Conservation (phyloP, 2,113 vertebrate genomes). For the Misgurnus mizolepis region DNA sequence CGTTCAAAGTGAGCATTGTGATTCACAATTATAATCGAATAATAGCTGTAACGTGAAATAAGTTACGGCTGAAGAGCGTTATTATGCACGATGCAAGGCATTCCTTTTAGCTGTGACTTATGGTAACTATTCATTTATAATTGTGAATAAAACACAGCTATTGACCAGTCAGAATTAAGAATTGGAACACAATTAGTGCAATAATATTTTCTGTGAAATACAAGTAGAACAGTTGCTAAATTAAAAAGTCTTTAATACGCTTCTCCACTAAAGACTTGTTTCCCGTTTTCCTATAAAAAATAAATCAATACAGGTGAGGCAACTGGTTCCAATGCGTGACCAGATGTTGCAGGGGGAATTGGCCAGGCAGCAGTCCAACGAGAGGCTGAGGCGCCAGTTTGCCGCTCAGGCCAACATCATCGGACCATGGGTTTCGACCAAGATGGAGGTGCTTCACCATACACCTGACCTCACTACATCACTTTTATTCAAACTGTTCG, state of each 20-base stretch:
- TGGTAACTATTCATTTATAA: too few species aligned
- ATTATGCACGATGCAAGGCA: too few species aligned
- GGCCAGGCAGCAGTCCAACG: slow-evolving; percentile 78
- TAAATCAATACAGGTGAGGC: slow-evolving; percentile 66
- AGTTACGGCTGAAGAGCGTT: too few species aligned
- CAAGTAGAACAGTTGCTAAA: neutral
- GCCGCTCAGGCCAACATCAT: slow-evolving; percentile 76
- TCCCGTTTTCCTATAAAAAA: neutral
- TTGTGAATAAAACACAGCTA: too few species aligned
- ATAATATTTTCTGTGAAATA: too few species aligned
- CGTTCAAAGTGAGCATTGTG: too few species aligned
- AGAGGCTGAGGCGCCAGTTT: slow-evolving; percentile 76
- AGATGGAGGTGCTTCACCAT: slow-evolving; percentile 74
- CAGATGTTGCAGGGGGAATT: slow-evolving; percentile 78
- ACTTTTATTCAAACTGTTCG: neutral
- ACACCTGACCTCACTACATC: neutral
- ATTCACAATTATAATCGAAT: too few species aligned
- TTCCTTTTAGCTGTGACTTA: too few species aligned
- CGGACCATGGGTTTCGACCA: slow-evolving; percentile 79
- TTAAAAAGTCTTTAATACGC: neutral
- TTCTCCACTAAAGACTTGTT: neutral
- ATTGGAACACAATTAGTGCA: too few species aligned
- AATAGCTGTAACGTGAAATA: too few species aligned
- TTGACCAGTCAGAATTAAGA: too few species aligned
- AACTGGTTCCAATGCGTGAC: slow-evolving; percentile 76